A percentile compares a stretch with the other conserved stretches of the same genome.
Evolutionary conservation across 2,113 vertebrate genomes (phyloP).

Genomic region (Proterorhinus semilunaris): DNA sequence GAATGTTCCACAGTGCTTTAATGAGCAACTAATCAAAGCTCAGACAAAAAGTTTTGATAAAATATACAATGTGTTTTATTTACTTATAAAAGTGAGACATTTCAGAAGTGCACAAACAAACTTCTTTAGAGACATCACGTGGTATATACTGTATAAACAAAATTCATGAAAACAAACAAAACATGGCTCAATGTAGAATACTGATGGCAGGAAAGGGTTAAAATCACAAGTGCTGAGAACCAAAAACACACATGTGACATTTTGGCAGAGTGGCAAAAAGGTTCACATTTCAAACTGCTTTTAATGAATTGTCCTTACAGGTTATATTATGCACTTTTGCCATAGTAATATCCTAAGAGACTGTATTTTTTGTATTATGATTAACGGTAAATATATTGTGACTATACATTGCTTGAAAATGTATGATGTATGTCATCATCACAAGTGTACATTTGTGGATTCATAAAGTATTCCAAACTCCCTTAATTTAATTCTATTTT

Average conservation of each 20-base stretch:
- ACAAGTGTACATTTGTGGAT: no score
- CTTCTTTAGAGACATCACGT: constrained; percentile 53
- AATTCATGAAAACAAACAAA: constrained; percentile 43
- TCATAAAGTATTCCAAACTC: no score
- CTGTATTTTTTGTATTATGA: no score
- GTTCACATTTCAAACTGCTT: background rate
- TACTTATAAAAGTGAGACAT: constrained; percentile 71
- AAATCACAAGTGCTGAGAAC: constrained; percentile 4
- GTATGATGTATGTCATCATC: no score
- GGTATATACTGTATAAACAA: constrained; percentile 49
- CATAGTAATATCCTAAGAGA: no score
- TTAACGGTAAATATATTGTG: no score
- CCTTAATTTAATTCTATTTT: no score
- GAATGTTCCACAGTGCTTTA: no score
- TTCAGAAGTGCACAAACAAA: constrained; percentile 56
- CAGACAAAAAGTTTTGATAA: background rate
- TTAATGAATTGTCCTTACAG: background rate
- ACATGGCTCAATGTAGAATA: constrained; percentile 65
- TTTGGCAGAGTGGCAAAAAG: background rate
- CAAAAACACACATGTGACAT: background rate
- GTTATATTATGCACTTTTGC: no score
- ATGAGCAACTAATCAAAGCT: no score
- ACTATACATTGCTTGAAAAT: no score
- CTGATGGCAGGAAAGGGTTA: constrained; percentile 56
- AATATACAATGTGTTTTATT: constrained; percentile 64